Evolutionary conservation across 2,888 invertebrate species (phyloP), one percentile per base, ranked within the genome.

Genomic region (Ichneumon xanthorius): DNA sequence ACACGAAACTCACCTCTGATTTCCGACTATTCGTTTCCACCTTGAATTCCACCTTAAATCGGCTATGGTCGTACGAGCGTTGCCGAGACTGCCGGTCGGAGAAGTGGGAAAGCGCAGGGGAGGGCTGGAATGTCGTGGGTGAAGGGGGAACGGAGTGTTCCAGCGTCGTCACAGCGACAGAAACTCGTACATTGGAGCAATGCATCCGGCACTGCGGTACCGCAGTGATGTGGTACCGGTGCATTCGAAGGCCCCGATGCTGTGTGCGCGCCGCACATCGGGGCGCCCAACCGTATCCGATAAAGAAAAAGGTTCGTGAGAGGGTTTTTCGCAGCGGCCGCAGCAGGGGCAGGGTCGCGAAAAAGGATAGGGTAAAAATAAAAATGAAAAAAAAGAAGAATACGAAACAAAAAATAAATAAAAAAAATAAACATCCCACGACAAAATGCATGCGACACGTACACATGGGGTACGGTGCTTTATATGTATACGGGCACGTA

Each of bases 401-500:
- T 48, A 48, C 16, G 26, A 16, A 45, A 22, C 26, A 22, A 45
- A 48, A 68, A 45, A 45, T 6, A 68, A 67, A 45, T 14, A 68
- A 67, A 40, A 48, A 33, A 72, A 83, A 83, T 80, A 77, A 82
- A 82, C 72, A 85, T 72, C 19, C 48, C 63, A 61, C 58, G 80
- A 80, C 80, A 68, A 77, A 86, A 86, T 86, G 86, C 80, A 73
- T 63, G 53, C 77, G 85, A 82, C 85, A 85, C 80, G 67, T 79
- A 81, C 72, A 72, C 77, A 48, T 67, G 37, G 71, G 53, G 45
- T 80, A 76, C 76, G 30, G 65, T 80, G 65, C 78, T 53, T 76
- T 76, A 71, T 84, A 77, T 76, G 53, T 55, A 71, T 70, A 80
- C 65, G 53, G 33, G n/a, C 26, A 50, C 19, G 58, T 30, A 40